phyloP scores from a whole-genome alignment of 2,797 vertebrate species.

The Gorsachius magnificus region DNA sequence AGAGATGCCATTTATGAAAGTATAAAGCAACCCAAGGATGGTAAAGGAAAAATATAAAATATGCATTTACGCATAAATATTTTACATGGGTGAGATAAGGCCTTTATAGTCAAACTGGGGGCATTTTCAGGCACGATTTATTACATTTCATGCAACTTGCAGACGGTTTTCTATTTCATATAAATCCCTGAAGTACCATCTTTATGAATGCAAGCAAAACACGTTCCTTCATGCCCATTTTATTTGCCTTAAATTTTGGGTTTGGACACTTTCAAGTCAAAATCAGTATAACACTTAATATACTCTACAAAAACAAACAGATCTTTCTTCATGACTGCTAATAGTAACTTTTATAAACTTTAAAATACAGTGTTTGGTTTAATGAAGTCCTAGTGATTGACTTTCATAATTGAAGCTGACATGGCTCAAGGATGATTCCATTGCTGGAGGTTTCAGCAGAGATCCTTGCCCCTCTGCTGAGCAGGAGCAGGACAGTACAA shows the following conservation, averaged over 20 bases:
- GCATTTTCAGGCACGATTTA: slow-evolving; percentile 63
- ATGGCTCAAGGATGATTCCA: background rate
- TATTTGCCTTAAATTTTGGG: slow-evolving; percentile 61
- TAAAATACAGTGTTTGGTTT: background rate
- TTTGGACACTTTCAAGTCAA: slow-evolving; percentile 68
- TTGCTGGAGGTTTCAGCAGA: background rate
- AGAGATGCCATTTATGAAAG: slow-evolving; percentile 51
- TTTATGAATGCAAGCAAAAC: slow-evolving; percentile 64
- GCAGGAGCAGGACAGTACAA: background rate
- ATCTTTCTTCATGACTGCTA: slow-evolving; percentile 43
- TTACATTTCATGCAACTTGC: slow-evolving; percentile 56
- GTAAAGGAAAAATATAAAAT: slow-evolving; percentile 65
- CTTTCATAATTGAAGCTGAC: slow-evolving; percentile 20
- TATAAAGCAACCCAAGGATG: slow-evolving; percentile 49
- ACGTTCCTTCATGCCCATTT: slow-evolving; percentile 35
- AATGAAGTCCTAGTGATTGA: slow-evolving; percentile 40
- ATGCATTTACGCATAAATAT: slow-evolving; percentile 68
- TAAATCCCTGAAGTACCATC: slow-evolving; percentile 60
- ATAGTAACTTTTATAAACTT: slow-evolving; percentile 54
- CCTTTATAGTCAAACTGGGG: slow-evolving; percentile 65
- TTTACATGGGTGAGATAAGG: slow-evolving; percentile 64
- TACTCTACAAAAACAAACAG: slow-evolving; percentile 19
- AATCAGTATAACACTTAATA: slow-evolving; percentile 60
- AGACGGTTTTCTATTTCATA: slow-evolving; percentile 64
- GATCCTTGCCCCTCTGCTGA: background rate